These are phyloP conservation scores for Anhinga anhinga DNA, from an alignment of 2,113 vertebrate species.

Conservation along the genomic window DNA sequence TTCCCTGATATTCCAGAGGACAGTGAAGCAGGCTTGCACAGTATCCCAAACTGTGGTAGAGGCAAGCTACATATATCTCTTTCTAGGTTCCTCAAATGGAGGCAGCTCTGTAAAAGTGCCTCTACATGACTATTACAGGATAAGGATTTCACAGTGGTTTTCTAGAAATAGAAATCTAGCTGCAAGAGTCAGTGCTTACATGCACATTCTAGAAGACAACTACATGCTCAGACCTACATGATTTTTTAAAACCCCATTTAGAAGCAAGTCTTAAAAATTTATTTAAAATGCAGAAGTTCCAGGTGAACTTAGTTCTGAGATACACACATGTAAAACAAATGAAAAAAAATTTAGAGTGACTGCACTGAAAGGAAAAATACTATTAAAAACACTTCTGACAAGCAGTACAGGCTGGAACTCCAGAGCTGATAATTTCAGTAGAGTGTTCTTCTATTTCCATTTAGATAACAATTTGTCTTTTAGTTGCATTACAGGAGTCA, in stretches of 20 bases:
- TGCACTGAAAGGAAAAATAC: not conserved
- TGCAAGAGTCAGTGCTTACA: not conserved
- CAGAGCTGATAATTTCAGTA: not conserved
- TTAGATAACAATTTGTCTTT: not conserved
- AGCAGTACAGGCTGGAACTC: not conserved
- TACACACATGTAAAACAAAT: not conserved
- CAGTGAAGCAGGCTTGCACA: not conserved
- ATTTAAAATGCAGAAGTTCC: not conserved
- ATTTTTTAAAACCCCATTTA: not conserved
- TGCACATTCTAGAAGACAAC: not conserved
- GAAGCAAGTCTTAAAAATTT: not conserved
- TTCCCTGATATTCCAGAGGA: not conserved
- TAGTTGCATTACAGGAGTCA: not conserved
- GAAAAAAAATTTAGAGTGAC: not conserved
- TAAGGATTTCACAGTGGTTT: not conserved
- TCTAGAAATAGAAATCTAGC: not conserved
- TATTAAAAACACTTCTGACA: not conserved
- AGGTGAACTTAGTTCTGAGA: not conserved
- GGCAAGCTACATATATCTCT: not conserved
- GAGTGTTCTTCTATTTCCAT: not conserved
- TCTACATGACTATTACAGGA: not conserved
- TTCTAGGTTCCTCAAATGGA: not conserved
- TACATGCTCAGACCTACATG: not conserved
- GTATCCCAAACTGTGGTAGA: not conserved
- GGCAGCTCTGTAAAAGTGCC: not conserved